These are phyloP conservation scores for Caenorhabditis sp. DNA, from an alignment of 2,888 invertebrate species.

Conservation along the genomic window DNA sequence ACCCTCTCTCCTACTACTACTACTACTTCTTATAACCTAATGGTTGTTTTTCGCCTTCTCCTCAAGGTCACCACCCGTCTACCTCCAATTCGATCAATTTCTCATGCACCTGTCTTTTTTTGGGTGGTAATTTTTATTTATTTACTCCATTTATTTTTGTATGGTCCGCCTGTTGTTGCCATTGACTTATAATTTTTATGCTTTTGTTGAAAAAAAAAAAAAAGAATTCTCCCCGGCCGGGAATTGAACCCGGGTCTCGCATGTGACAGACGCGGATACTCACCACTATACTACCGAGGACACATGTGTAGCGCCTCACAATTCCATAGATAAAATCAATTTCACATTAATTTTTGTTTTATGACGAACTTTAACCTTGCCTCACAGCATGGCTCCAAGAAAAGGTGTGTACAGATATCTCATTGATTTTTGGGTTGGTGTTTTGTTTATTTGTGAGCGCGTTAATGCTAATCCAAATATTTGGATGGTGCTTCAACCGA, in stretches of 20 bases:
- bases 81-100: neutral
- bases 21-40: neutral
- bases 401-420: neutral
- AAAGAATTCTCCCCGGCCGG: slow-evolving; percentile 52
- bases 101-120: neutral
- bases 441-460: neutral
- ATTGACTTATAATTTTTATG: no score
- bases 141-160: neutral
- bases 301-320: neutral
- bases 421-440: neutral
- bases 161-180: neutral
- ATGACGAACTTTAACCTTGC: no score
- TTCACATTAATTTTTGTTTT: no score
- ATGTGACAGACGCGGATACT: slow-evolving; percentile 60
- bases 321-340: neutral
- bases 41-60: neutral
- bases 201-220: slow-evolving; percentile 10
- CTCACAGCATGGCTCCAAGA: no score
- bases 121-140: neutral
- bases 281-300: slow-evolving; percentile 49
- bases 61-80: neutral
- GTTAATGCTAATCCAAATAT: neutral
- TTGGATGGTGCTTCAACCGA: no score
- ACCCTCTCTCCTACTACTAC: neutral
- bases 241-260: slow-evolving; percentile 58